Evolutionary conservation across 53 echinoderm and acorn worm genomes (phyloP), one percentile per base, ranked within the genome.

Genomic region (Hippasteria phrygiana): DNA sequence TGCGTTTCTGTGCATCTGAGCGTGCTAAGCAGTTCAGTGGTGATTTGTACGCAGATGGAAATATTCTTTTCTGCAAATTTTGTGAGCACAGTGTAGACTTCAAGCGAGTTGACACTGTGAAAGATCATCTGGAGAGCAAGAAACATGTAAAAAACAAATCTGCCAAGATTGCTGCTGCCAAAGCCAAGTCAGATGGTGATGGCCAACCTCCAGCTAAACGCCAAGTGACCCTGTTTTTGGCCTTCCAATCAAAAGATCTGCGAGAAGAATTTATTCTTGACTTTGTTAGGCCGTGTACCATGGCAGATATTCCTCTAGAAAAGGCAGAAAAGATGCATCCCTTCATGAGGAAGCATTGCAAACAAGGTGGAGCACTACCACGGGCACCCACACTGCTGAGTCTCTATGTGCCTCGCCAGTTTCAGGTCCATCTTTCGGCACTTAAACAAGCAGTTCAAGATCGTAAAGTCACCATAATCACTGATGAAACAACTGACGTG

Each of bases 401-500:
- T 79, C 62, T 74, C 2, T 90, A 93, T 65, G 35, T 93, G 35
- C 93, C 93, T n/a, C 80, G 90, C 0, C 73, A 62, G 43, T 93
- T 90, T 34, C 3, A 87, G 24, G 69, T 46, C 4, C 93, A 93
- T 65, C 26, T 93, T 33, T 40, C 55, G 24, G 90, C 93, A 32
- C 26, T 93, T 27, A 87, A 90, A 46, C 46, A 78, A 13, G 45
- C 59, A 20, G 43, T 93, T 0, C 77, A 56, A 78, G 72, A 42
- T 18, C 46, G 46, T 27, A 77, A 86, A 34, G 78, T 89, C 24
- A 70, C 71, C 47, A 62, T 93, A 33, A 90, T 91, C n/a, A 73
- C 78, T 7, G 89, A 94, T 74, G 91, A 93, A 45, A 93, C 93
- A 51, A 93, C 93, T 55, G 93, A 93, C 70, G 55, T 88, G 2